Conservation (phyloP, 2,113 vertebrate genomes). For the Lucifuga dentata region DNA sequence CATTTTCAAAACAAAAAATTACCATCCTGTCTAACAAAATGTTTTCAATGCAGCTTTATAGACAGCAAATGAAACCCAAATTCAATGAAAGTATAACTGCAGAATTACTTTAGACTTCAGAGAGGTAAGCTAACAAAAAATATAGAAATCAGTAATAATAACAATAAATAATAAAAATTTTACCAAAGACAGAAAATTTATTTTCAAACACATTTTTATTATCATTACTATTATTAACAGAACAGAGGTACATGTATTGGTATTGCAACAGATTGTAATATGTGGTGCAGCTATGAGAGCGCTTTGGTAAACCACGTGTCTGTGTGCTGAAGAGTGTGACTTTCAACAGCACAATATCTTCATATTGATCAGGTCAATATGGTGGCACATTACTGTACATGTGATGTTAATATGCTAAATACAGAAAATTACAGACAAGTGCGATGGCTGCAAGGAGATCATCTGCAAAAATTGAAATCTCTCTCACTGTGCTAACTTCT, state of each 20-base stretch:
- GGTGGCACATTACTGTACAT: constrained; percentile 55
- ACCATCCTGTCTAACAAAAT: too few species aligned
- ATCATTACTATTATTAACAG: constrained; percentile 64
- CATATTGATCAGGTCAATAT: constrained; percentile 52
- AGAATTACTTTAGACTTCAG: background rate
- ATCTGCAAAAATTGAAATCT: constrained; percentile 17
- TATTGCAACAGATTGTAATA: constrained; percentile 71
- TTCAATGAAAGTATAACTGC: too few species aligned
- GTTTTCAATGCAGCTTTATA: too few species aligned
- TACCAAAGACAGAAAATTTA: background rate
- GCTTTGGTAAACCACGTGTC: constrained; percentile 70
- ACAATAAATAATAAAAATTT: constrained; percentile 1
- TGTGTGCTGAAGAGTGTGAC: constrained; percentile 52
- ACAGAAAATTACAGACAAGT: constrained; percentile 53
- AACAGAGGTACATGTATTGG: constrained; percentile 79
- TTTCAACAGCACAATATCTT: constrained; percentile 53
- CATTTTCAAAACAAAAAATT: too few species aligned
- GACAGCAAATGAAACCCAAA: too few species aligned
- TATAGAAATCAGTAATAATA: background rate
- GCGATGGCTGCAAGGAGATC: constrained; percentile 43
- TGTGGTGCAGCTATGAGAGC: constrained; percentile 72
- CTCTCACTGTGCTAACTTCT: constrained; percentile 22
- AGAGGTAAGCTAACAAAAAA: background rate
- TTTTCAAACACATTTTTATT: constrained; percentile 67
- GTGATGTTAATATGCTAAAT: constrained; percentile 40